Conservation (phyloP, 2,888 invertebrate species). For the Aphodius granarius region DNA sequence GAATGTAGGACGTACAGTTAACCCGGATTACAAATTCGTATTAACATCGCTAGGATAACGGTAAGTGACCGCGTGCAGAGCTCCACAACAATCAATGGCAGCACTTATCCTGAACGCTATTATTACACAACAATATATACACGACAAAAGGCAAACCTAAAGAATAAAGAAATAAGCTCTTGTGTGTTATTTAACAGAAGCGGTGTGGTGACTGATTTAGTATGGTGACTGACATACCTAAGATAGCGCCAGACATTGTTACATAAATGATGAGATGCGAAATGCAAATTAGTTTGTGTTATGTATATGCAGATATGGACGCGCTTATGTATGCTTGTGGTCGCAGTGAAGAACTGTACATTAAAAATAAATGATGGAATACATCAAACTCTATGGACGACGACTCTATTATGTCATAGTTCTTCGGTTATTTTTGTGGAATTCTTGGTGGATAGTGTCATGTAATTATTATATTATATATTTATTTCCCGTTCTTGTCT, state of each 20-base stretch:
- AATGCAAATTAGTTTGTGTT: neutral
- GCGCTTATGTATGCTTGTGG: neutral
- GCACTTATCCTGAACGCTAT: no score
- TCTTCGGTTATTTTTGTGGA: neutral
- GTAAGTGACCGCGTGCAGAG: neutral
- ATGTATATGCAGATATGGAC: neutral
- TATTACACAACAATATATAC: neutral
- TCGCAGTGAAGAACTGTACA: neutral
- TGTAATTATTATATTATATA: no score
- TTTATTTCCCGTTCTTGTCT: neutral
- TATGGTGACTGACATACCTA: neutral
- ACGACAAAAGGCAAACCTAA: neutral
- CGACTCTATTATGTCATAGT: no score
- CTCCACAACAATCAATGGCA: neutral
- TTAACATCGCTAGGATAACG: neutral
- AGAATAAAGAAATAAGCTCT: neutral
- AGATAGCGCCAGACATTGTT: neutral
- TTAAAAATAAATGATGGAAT: neutral
- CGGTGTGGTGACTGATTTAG: neutral
- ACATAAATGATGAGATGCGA: neutral
- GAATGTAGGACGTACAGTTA: neutral
- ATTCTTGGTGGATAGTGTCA: neutral
- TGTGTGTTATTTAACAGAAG: neutral
- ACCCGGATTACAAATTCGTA: neutral
- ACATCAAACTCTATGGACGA: no score